Conservation (phyloP, 2,113 vertebrate species). For the Anguilla rostrata region DNA sequence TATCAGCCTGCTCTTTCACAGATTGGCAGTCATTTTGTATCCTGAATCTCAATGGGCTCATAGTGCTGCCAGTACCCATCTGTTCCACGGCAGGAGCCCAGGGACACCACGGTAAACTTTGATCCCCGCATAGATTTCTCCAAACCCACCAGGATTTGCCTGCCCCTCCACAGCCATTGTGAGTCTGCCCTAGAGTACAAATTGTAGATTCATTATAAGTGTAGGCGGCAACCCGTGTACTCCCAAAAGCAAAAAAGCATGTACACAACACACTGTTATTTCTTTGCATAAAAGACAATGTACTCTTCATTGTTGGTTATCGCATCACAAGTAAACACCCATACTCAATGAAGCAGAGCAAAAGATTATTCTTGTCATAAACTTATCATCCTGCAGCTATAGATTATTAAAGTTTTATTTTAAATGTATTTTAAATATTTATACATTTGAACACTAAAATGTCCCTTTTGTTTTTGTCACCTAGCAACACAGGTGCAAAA, state of each 20-base stretch:
- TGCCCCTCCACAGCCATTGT: slow-evolving; percentile 69
- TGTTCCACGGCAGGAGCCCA: slow-evolving; percentile 71
- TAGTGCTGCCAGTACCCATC: slow-evolving; percentile 73
- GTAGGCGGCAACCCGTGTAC: slow-evolving; percentile 70
- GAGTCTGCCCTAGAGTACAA: slow-evolving; percentile 63
- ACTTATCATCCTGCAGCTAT: slow-evolving; percentile 45
- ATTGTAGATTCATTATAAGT: slow-evolving; percentile 74
- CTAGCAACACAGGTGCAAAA: neutral
- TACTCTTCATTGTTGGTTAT: slow-evolving; percentile 66
- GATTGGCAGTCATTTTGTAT: slow-evolving; percentile 74
- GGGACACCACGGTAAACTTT: slow-evolving; percentile 73
- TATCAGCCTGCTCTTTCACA: slow-evolving; percentile 60
- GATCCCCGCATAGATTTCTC: slow-evolving; percentile 72
- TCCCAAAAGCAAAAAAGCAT: slow-evolving; percentile 68
- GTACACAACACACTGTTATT: slow-evolving; percentile 70
- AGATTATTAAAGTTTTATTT: slow-evolving; percentile 47
- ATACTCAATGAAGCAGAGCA: slow-evolving; percentile 35
- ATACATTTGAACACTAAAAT: neutral
- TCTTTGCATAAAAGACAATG: slow-evolving; percentile 63
- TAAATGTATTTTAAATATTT: neutral
- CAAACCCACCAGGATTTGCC: slow-evolving; percentile 72
- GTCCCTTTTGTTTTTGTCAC: neutral
- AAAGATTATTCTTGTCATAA: slow-evolving; percentile 31
- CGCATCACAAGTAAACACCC: slow-evolving; percentile 55
- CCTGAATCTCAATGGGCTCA: slow-evolving; percentile 73